Percentiles rank a stretch among this genome's conserved stretches.
Conservation (phyloP, 2,888 invertebrate genomes). For the Cyaniris semiargus region DNA sequence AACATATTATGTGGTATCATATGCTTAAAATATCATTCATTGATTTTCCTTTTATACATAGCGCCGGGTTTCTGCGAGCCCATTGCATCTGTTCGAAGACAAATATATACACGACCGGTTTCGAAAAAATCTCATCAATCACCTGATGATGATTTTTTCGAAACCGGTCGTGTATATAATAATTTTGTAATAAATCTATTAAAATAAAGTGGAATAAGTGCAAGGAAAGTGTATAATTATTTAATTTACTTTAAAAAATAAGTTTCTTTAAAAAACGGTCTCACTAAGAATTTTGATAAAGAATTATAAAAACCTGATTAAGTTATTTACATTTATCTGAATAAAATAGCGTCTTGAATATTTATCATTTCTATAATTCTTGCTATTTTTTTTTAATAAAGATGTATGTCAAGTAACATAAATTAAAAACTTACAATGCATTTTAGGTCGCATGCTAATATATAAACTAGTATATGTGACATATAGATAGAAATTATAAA, state of each 20-base stretch:
- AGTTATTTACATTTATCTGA: background rate
- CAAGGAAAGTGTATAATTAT: too few species aligned
- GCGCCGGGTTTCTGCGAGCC: too few species aligned
- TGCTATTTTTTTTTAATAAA: background rate
- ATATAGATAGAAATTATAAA: slow-evolving; percentile 26
- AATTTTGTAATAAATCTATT: too few species aligned
- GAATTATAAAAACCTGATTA: background rate
- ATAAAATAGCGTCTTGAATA: background rate
- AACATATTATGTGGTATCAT: too few species aligned
- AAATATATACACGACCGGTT: too few species aligned
- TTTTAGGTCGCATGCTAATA: background rate
- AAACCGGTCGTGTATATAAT: too few species aligned
- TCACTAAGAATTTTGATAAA: background rate
- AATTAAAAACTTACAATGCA: background rate
- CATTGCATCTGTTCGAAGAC: background rate
- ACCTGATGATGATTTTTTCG: too few species aligned
- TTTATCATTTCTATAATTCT: background rate
- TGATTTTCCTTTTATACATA: too few species aligned
- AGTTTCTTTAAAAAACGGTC: background rate
- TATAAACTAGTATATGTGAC: slow-evolving; percentile 2
- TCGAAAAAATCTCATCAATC: too few species aligned
- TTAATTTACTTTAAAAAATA: too few species aligned
- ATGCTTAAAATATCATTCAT: too few species aligned
- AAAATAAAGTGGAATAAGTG: too few species aligned
- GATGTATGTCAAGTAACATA: background rate